Evolutionary conservation across 2,113 vertebrate genomes (phyloP).

Genomic region (Cyprinodon brontotheroides): DNA sequence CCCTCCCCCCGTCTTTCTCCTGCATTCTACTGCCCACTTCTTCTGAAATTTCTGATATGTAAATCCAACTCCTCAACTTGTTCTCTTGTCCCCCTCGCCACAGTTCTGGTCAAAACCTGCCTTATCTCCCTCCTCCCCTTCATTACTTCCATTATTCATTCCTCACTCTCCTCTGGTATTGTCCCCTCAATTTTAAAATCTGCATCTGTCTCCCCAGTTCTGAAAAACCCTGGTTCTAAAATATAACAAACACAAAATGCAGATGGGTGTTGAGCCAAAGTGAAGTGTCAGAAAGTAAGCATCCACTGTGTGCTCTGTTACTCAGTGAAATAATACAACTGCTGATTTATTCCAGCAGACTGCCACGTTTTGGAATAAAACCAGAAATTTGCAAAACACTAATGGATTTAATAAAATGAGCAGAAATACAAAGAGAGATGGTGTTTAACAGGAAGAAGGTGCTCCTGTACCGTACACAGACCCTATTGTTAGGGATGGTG

Average conservation of each 20-base stretch:
- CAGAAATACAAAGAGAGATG: not conserved
- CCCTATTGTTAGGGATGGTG: too few species aligned
- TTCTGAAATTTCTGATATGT: too few species aligned
- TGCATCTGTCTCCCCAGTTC: too few species aligned
- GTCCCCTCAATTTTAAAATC: too few species aligned
- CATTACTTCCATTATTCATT: too few species aligned
- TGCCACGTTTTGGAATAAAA: not conserved
- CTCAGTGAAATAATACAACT: not conserved
- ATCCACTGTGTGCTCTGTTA: not conserved
- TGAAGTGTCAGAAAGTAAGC: not conserved
- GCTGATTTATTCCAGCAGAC: not conserved
- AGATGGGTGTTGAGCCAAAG: not conserved
- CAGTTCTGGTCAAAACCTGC: too few species aligned
- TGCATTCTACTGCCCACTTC: too few species aligned
- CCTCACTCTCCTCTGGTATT: too few species aligned
- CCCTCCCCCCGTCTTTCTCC: too few species aligned
- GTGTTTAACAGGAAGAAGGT: not conserved
- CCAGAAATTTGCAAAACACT: not conserved
- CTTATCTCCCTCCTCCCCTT: too few species aligned
- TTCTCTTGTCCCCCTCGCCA: too few species aligned
- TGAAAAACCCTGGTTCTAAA: not conserved
- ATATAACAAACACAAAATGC: not conserved
- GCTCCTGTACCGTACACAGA: not conserved
- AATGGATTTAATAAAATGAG: not conserved
- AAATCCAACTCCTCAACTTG: too few species aligned